phyloP scores from a whole-genome alignment of 2,888 invertebrate genomes.

The Latrodectus hesperus region DNA sequence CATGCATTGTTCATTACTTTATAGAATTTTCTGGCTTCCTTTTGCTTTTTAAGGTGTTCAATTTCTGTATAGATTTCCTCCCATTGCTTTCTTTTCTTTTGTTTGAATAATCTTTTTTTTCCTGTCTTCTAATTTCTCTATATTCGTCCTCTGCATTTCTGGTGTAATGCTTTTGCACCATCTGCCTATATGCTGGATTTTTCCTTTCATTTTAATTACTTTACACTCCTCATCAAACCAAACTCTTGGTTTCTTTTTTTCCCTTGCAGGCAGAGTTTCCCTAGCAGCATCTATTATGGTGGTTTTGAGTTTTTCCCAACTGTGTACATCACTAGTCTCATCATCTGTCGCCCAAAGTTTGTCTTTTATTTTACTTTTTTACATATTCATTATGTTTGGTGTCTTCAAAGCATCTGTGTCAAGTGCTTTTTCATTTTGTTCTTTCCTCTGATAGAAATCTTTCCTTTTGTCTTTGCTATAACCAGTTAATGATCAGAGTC shows the following conservation, averaged over 20 bases:
- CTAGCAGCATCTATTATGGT: neutral
- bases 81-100: neutral
- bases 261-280: neutral
- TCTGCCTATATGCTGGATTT: neutral
- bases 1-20: neutral
- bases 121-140: neutral
- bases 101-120: neutral
- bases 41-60: neutral
- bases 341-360: neutral
- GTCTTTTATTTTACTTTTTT: neutral
- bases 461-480: neutral
- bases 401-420: neutral
- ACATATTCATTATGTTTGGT: constrained; percentile 2
- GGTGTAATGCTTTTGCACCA: neutral
- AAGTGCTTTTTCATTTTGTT: neutral
- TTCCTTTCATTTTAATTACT: neutral
- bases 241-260: neutral
- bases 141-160: neutral
- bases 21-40: neutral
- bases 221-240: neutral
- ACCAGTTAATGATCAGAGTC: constrained; percentile 7
- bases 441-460: neutral
- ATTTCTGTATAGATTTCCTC: neutral
- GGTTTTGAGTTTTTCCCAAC: neutral
- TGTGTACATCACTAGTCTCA: neutral